phyloP scores from a whole-genome alignment of 2,797 vertebrate species.

The Myotis planiceps region DNA sequence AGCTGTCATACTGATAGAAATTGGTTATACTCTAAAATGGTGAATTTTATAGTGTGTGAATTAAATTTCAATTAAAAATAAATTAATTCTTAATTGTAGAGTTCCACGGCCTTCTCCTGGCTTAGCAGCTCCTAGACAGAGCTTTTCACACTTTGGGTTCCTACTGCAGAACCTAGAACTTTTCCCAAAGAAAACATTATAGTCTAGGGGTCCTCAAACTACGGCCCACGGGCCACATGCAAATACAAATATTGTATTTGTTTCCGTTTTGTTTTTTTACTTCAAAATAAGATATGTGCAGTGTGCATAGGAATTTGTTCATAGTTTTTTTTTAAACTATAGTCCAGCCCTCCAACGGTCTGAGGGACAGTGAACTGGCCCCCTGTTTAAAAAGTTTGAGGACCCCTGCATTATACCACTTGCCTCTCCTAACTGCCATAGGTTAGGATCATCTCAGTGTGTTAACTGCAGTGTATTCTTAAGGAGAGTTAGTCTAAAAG shows the following conservation, averaged over 20 bases:
- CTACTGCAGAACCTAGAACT: background rate
- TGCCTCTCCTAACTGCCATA: background rate
- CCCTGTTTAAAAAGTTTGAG: too few relatives aligned
- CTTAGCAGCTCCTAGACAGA: background rate
- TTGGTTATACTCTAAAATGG: background rate
- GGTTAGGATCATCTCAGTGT: background rate
- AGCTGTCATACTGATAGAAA: background rate
- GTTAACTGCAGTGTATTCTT: background rate
- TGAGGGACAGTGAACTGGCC: too few relatives aligned
- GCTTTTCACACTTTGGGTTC: background rate
- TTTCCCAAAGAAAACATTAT: background rate
- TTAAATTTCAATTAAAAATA: conserved; percentile 12
- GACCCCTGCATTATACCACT: background rate
- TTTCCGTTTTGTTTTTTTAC: too few relatives aligned
- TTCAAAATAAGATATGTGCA: too few relatives aligned
- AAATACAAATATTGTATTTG: too few relatives aligned
- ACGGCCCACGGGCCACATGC: too few relatives aligned
- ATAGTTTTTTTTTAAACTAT: too few relatives aligned
- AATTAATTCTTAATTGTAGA: background rate
- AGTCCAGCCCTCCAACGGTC: too few relatives aligned
- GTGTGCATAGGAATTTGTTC: too few relatives aligned
- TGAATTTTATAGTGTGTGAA: background rate
- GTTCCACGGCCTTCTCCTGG: background rate
- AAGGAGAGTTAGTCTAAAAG: conserved; percentile 9
- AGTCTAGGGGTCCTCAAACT: too few relatives aligned